These are phyloP conservation scores for Crocallis elinguaria DNA, from an alignment of 2,888 invertebrate genomes.

Conservation along the genomic window DNA sequence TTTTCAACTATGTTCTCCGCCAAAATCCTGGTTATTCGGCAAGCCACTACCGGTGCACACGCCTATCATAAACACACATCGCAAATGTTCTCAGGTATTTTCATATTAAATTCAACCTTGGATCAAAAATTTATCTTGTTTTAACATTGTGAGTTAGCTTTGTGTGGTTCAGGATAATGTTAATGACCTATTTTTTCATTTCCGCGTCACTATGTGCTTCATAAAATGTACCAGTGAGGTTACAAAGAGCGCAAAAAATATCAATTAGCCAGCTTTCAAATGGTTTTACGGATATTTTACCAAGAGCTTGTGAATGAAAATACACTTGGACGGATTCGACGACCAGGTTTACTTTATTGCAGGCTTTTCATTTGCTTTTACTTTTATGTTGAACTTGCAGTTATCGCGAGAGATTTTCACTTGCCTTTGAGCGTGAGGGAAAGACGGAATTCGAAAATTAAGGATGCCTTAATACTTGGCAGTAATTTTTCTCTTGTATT, in stretches of 20 bases:
- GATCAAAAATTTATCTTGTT: constrained; percentile 31
- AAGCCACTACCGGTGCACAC: neutral
- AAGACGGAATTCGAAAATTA: no score
- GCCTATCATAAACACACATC: constrained; percentile 31
- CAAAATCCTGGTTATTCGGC: neutral
- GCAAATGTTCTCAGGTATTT: constrained; percentile 52
- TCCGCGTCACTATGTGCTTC: constrained; percentile 7
- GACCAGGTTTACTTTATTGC: no score
- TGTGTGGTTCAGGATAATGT: constrained; percentile 17
- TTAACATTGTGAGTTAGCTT: constrained; percentile 20
- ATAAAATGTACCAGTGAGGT: neutral
- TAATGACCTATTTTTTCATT: constrained; percentile 18
- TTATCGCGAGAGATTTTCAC: no score
- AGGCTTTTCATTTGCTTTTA: no score
- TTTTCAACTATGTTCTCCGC: neutral
- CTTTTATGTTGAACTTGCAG: no score
- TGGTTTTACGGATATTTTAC: neutral
- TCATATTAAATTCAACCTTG: constrained; percentile 45
- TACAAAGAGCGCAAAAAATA: constrained; percentile 1
- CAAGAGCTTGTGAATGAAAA: neutral
- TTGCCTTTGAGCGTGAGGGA: no score
- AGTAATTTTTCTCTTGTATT: no score
- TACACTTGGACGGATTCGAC: no score
- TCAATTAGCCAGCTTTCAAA: neutral
- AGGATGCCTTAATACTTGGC: no score